Evolutionary conservation across 2,797 vertebrate species (phyloP), one percentile per base, ranked within the genome.

Genomic region (Coluber constrictor): DNA sequence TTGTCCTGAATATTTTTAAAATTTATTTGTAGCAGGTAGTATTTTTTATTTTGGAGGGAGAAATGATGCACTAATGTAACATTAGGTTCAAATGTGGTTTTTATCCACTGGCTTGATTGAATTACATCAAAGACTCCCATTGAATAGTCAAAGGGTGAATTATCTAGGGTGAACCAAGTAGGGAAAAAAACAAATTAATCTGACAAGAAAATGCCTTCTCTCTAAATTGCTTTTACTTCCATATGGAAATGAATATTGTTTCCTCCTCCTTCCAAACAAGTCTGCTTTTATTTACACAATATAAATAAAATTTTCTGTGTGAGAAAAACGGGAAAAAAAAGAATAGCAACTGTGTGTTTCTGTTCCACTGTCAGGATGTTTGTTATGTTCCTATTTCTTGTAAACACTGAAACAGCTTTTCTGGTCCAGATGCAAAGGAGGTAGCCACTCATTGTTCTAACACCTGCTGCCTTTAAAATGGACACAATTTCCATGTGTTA

Each of bases 271-370:
- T 93, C 90, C 86, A 91, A 90, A 90, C 0, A 55, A 43, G 90
- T 95, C 91, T 92, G 16, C 93, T 96, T 89, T 89, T 93, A 89
- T 91, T 97, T 95, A 96, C 0, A 2, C 0, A 94, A 97, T 98
- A 98, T 97, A 98, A 98, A 98, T 98, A 98, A 96, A 96, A 66
- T 27, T 60, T 0, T 6, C 91, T 88, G 95, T 96, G 97, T 97
- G 98, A 97, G 97, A 98, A 97, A 96, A 87, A 93, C 92, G 90
- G 95, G 95, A 95, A 96, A 96, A 95, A 96, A 96, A 97, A 95
- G 86, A 94, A 79, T 95, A 88, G 79, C 86, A 95, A 74, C 95
- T 95, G 96, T 94, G 94, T 95, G 94, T 96, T 96, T 59, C 6
- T 83, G 20, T 92, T 89, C 93, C 47, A 57, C 93, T 86, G 95